These are phyloP conservation scores for Lagopus muta DNA, from an alignment of 2,113 vertebrate genomes.

Conservation along the genomic window DNA sequence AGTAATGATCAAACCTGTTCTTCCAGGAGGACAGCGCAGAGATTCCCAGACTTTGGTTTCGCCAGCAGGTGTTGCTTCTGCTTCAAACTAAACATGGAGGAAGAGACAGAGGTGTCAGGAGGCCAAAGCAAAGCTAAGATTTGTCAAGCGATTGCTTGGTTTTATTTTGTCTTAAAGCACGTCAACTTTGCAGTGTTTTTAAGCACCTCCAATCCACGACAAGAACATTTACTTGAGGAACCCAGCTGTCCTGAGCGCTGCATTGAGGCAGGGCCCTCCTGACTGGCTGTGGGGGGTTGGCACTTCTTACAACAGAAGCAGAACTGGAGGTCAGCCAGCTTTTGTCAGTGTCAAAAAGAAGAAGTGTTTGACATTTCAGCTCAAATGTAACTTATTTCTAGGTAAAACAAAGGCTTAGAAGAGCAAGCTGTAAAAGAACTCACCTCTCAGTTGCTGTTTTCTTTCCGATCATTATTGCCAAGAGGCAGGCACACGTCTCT, in stretches of 20 bases:
- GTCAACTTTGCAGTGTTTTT: not conserved
- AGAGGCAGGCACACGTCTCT: not conserved
- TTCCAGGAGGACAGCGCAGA: conserved; percentile 16
- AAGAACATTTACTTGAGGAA: not conserved
- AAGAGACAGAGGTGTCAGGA: not conserved
- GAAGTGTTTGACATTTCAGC: not conserved
- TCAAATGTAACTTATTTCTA: not conserved
- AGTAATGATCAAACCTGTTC: conserved; percentile 13
- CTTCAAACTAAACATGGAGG: conserved; percentile 2
- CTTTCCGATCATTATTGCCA: not conserved
- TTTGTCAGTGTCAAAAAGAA: not conserved
- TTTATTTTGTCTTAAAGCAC: not conserved
- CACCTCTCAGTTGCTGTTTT: not conserved
- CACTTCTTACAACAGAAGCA: not conserved
- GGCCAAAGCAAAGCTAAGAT: not conserved
- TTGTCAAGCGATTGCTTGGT: not conserved
- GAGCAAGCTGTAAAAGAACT: not conserved
- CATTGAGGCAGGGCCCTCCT: not conserved
- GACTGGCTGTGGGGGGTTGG: rapidly evolving
- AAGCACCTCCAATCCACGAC: rapidly evolving
- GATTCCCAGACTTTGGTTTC: not conserved
- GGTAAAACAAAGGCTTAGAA: not conserved
- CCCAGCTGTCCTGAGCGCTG: rapidly evolving
- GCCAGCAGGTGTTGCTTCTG: conserved; percentile 61
- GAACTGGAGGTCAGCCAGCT: not conserved